These are phyloP conservation scores for Leucoptera coffeella DNA, from an alignment of 2,888 invertebrate species.

Conservation along the genomic window DNA sequence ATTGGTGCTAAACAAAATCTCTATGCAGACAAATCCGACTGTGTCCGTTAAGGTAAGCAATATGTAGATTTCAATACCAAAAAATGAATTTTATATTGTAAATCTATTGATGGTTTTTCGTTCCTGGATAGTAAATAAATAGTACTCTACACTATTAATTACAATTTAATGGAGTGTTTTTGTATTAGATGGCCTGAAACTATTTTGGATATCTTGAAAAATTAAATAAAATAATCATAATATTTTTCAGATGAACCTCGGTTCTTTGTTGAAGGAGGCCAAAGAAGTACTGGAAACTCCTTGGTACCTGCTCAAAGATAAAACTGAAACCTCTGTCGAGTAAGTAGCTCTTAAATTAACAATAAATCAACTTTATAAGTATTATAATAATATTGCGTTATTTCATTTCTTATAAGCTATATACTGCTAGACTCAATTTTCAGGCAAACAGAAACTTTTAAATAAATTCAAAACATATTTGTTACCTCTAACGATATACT, in stretches of 20 bases:
- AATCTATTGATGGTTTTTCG: background rate
- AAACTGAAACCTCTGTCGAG: slow-evolving; percentile 18
- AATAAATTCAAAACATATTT: too few species aligned
- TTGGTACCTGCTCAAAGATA: slow-evolving; percentile 28
- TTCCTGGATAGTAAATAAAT: slow-evolving; percentile 7
- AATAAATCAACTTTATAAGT: too few species aligned
- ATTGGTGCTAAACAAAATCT: slow-evolving; percentile 9
- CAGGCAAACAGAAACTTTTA: too few species aligned
- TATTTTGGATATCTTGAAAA: too few species aligned
- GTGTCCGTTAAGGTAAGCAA: slow-evolving; percentile 20
- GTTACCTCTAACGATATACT: too few species aligned
- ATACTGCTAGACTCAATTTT: too few species aligned
- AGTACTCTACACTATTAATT: slow-evolving; percentile 7
- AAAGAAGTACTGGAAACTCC: slow-evolving; percentile 18
- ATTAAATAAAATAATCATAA: slow-evolving; percentile 7
- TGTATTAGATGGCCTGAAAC: too few species aligned
- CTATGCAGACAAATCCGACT: slow-evolving; percentile 9
- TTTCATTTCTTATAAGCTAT: too few species aligned
- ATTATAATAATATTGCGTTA: too few species aligned
- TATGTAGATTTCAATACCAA: slow-evolving; percentile 15
- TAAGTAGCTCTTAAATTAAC: slow-evolving; percentile 12
- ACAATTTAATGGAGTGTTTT: slow-evolving; percentile 4
- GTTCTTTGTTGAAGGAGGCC: slow-evolving; percentile 20
- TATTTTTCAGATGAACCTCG: slow-evolving; percentile 20
- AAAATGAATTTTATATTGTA: slow-evolving; percentile 14